Evolutionary conservation across 2,113 vertebrate species (phyloP).

Genomic region (Phyllopteryx taeniolatus): DNA sequence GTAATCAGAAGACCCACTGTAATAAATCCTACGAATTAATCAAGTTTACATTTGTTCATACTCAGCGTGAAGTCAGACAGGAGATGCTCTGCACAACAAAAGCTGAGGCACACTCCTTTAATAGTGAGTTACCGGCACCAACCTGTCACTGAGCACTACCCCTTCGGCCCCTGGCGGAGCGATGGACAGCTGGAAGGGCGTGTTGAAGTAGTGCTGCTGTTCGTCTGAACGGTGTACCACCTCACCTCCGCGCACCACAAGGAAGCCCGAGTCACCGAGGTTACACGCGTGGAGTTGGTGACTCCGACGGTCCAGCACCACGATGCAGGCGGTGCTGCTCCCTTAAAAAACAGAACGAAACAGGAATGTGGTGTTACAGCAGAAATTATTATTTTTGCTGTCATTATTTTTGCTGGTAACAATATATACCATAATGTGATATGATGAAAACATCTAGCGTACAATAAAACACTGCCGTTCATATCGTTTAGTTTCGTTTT

Average conservation of each 20-base stretch:
- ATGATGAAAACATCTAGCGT: too few relatives aligned
- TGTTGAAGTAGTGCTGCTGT: conserved; percentile 93
- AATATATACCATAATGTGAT: too few relatives aligned
- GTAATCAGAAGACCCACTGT: too few relatives aligned
- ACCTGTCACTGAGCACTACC: conserved; percentile 83
- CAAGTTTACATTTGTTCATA: background rate
- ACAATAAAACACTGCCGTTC: too few relatives aligned
- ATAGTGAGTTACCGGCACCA: conserved; percentile 8
- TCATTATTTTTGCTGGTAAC: background rate
- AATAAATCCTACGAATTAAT: too few relatives aligned
- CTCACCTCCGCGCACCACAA: conserved; percentile 93
- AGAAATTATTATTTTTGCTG: background rate
- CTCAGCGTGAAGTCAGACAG: background rate
- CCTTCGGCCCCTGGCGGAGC: conserved; percentile 92
- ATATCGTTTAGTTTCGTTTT: too few relatives aligned
- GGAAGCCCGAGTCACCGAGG: conserved; percentile 93
- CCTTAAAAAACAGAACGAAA: conserved; percentile 68
- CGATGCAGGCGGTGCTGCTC: conserved; percentile 91
- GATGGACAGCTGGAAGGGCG: conserved; percentile 96
- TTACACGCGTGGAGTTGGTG: conserved; percentile 94
- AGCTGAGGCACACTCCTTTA: background rate
- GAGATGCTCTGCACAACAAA: background rate
- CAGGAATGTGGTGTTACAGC: background rate
- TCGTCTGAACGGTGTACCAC: conserved; percentile 96
- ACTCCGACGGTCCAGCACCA: conserved; percentile 89